Evolutionary conservation across 2,797 vertebrate genomes (phyloP), one percentile per base, ranked within the genome.

Genomic region (Alectoris magna): DNA sequence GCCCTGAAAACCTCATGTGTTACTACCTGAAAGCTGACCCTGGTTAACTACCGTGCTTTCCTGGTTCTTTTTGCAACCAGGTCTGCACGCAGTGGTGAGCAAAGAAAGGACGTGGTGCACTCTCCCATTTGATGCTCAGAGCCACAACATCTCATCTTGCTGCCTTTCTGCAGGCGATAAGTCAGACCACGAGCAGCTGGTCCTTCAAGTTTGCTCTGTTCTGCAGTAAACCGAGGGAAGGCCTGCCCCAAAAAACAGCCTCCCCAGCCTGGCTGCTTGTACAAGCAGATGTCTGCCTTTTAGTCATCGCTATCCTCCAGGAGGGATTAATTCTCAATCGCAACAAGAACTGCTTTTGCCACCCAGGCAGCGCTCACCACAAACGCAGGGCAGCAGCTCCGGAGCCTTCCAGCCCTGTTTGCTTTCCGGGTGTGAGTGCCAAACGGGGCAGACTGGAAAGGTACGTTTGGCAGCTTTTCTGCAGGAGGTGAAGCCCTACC

Each of bases 321-420:
- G 38, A 31, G 51, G 66, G 56, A 38, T 74, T 64, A 24, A 71
- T 66, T 78, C 80, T 60, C 55, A 15, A 0, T 2, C 24, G 38
- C 41, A 23, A 16, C 39, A 44, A 69, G 63, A 73, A 17, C 71
- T 39, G 14, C 48, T 8, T 48, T 31, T 55, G 69, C 67, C n/a
- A 4, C 48, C 49, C 59, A 0, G 34, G 88, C 78, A n/a, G 79
- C 55, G 69, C 36, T 63, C 3, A 4, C 44, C 51, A 4, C 10
- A 3, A 60, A 71, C 9, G 1, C 67, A 6, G 91, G 79, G 22
- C 74, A 69, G 90, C 4, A 2, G 49, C 3, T 2, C 24, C 6
- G 4, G 53, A 87, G 72, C 55, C 80, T 63, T 46, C 63, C 78
- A 44, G 70, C 92, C 7, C 14, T 93, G 93, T 93, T 95, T 95